A percentile compares a stretch with the other conserved stretches of the same genome.
Evolutionary conservation across 1,140 invertebrate genomes (phyloP).

Genomic region (Habropoda laboriosa): DNA sequence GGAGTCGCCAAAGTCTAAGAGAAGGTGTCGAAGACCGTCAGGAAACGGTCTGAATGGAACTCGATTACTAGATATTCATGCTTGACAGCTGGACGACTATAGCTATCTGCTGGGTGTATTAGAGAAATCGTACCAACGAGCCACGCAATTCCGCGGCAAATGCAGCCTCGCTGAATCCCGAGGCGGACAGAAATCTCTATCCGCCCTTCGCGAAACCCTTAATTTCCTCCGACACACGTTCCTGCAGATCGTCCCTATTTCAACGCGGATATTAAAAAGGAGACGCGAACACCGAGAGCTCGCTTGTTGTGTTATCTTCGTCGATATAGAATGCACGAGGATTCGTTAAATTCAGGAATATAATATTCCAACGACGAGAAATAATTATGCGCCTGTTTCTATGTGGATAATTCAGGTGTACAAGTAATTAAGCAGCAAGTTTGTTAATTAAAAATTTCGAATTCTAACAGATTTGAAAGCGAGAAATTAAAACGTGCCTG

Average conservation of each 20-base stretch:
- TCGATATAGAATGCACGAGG: background rate
- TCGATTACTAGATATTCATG: conserved; percentile 24
- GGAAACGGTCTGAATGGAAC: conserved; percentile 30
- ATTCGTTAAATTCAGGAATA: too few relatives aligned
- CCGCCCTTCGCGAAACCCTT: background rate
- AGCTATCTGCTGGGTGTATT: conserved; percentile 10
- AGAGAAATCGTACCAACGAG: conserved; percentile 18
- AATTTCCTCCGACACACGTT: background rate
- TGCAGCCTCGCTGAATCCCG: background rate
- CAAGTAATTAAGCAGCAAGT: too few relatives aligned
- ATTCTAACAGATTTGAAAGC: too few relatives aligned
- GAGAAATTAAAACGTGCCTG: too few relatives aligned
- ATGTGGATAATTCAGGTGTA: too few relatives aligned
- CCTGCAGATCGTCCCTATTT: background rate
- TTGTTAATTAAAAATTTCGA: too few relatives aligned
- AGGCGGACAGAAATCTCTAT: background rate
- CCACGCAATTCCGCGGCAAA: background rate
- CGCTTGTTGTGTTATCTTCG: too few relatives aligned
- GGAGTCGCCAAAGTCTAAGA: background rate
- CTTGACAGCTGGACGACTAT: conserved; percentile 8
- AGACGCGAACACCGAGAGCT: background rate
- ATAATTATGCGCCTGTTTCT: too few relatives aligned
- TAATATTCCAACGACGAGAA: too few relatives aligned
- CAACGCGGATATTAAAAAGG: background rate
- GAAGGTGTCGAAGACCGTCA: conserved; percentile 26